phyloP scores from a whole-genome alignment of 2,888 invertebrate species.

The Rapana venosa region DNA sequence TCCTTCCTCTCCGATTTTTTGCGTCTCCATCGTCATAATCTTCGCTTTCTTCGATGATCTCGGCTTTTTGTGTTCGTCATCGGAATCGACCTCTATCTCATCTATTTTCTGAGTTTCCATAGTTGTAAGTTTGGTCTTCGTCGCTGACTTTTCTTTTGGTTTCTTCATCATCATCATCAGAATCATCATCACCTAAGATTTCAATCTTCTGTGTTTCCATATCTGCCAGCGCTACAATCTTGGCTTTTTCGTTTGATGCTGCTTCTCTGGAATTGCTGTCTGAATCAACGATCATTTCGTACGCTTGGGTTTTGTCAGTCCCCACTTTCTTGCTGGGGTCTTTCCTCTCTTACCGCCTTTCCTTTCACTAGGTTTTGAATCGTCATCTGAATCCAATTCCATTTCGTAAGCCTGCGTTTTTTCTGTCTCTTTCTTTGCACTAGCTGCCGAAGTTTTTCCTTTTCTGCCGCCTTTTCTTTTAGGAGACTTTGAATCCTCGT shows the following conservation, averaged over 20 bases:
- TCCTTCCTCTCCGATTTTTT: conserved; percentile 22
- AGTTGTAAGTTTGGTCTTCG: background rate
- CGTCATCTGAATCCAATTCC: background rate
- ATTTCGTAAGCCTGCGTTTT: conserved; percentile 29
- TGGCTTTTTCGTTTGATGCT: background rate
- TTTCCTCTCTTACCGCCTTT: background rate
- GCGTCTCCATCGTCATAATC: conserved; percentile 43
- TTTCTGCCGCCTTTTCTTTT: background rate
- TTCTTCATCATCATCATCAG: background rate
- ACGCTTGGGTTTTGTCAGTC: background rate
- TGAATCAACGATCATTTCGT: background rate
- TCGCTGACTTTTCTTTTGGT: background rate
- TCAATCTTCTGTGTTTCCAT: conserved; percentile 52
- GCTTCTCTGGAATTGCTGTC: conserved; percentile 4
- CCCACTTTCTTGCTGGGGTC: background rate
- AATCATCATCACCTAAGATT: conserved; percentile 51
- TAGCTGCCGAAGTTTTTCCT: background rate
- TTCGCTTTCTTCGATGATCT: background rate
- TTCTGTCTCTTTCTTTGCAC: background rate
- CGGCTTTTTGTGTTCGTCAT: conserved; percentile 1
- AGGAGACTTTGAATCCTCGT: background rate
- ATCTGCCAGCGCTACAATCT: background rate
- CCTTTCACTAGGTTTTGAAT: background rate
- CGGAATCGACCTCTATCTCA: background rate
- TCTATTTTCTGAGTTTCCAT: conserved; percentile 16